Base-by-base conservation (phyloP, 2,888 invertebrate species). In the Dorcus parallelipipedus region DNA sequence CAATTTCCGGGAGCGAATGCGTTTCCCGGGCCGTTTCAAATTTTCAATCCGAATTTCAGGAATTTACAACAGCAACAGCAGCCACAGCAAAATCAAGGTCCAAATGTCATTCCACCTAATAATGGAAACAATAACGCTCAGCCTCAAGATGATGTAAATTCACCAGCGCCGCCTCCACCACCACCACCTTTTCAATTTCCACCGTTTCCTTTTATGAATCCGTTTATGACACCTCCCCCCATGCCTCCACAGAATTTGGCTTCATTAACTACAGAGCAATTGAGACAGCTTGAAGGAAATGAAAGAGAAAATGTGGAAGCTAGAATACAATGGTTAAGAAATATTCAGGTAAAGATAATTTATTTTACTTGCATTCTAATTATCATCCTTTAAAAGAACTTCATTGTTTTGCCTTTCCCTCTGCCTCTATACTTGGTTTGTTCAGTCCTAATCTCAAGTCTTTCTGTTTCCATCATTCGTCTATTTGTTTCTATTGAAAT, bases 281-380 rank as follows among this genome's bases (percentile, higher is more conserved):
- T 99, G 54, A 82, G 84, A 58, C 83, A 86, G 10, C 86, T 99
- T 88, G 99, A 99, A 78, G 96, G 96, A 38, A 87, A 85, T 65
- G 89, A 94, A 70, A 84, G 97, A 61, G 85, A 87, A 65, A 90
- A 94, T 68, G 86, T 98, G 39, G 95, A 97, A 76, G 95, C 95
- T 4, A 84, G 99, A 61, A 86, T 99, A 62, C 90, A 91, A 80
- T 88, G 87, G 67, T 76, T 93, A 59, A 78, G 84, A 61, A 87
- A 89, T 76, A 86, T 90, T 64, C 85, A 87, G 74, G 78, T 78
- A 67, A 20, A 20, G 20, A 20, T 3, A 20, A 20, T 61, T 47
- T 40, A 8, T 49, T 52, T 38, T 49, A 9, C 8, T 3, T 6
- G 26, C 26, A 3, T 6, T 33, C 20, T 20, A 20, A 20, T 20